Evolutionary conservation across 2,888 invertebrate species (phyloP), one percentile per base, ranked within the genome.

Genomic region (Ptychoptera contaminata): DNA sequence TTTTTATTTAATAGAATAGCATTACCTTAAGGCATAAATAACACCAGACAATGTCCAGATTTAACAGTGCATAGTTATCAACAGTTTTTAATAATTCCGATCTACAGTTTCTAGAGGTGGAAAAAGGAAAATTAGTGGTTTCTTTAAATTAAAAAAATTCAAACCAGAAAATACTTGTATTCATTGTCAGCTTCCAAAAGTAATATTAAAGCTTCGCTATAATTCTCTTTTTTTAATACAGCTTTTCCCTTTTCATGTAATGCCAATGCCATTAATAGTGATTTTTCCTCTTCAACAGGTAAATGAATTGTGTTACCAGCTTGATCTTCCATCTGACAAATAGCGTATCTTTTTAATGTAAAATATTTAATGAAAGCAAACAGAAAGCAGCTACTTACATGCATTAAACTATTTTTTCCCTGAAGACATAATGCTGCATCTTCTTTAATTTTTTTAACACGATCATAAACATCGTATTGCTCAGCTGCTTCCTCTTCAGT

Each of bases 21-120:
- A 29, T 40, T 44, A 59, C 59, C 50, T 62, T 63, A 16, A 90
- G 69, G 55, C 79, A 77, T 43, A 87, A 70, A 67, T 88, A 88
- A 61, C 87, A 85, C 88, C 90, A 90, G n/a, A 84, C 79, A 50
- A 88, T 80, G 63, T 90, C 88, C 55, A 90, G 67, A 63, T 86
- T 85, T 31, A 88, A 69, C 6, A 87, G 68, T 0, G 82, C 88
- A 65, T 79, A 84, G 64, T 90, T 90, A 65, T 88, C 88, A 9
- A 86, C 85, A 0, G 72, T 63, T 46, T 76, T 69, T 30, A 88
- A 67, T 42, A 34, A 42, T 42, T 42, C 34, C 8, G 34, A n/a
- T 34, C 10, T n/a, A 34, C n/a, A 34, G 10, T 34, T 34, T 8
- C 10, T n/a, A 8, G 4, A 34, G 4, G 34, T 34, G 10, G 31